Percentiles rank a stretch among this genome's conserved stretches.
Evolutionary conservation across 2,113 vertebrate genomes (phyloP).

Genomic region (Piliocolobus tephrosceles): DNA sequence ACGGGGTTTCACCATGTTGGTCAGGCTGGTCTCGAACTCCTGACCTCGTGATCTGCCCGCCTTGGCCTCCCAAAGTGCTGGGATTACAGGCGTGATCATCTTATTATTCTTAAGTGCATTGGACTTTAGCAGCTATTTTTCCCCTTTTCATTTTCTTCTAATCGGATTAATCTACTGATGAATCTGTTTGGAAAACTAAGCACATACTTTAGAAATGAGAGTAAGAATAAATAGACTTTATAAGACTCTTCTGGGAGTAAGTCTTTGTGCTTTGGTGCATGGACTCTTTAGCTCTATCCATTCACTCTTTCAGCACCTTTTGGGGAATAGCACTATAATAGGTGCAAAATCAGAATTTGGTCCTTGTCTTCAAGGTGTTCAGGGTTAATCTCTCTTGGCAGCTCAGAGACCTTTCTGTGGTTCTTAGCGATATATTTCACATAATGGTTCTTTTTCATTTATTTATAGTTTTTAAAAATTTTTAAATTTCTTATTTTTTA

Average conservation of each 20-base stretch:
- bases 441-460: slow-evolving; percentile 36
- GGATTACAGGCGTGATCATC: neutral
- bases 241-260: neutral
- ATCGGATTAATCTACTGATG: neutral
- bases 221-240: neutral
- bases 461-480: too few relatives aligned
- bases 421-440: slow-evolving; percentile 36
- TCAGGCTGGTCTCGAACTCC: too few relatives aligned
- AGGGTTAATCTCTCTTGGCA: neutral
- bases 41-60: too few relatives aligned
- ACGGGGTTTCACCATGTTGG: too few relatives aligned
- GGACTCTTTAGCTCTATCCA: neutral
- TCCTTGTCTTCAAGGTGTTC: neutral
- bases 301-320: neutral
- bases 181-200: slow-evolving; percentile 3
- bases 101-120: neutral
- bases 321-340: neutral
- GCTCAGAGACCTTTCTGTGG: neutral
- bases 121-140: slow-evolving; percentile 33
- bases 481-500: too few relatives aligned
- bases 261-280: neutral
- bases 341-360: neutral
- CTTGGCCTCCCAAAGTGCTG: too few relatives aligned
- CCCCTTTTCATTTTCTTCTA: slow-evolving; percentile 8
- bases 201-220: slow-evolving; percentile 17